Evolutionary conservation across 2,888 invertebrate species (phyloP).

Genomic region (Hololepta plana): DNA sequence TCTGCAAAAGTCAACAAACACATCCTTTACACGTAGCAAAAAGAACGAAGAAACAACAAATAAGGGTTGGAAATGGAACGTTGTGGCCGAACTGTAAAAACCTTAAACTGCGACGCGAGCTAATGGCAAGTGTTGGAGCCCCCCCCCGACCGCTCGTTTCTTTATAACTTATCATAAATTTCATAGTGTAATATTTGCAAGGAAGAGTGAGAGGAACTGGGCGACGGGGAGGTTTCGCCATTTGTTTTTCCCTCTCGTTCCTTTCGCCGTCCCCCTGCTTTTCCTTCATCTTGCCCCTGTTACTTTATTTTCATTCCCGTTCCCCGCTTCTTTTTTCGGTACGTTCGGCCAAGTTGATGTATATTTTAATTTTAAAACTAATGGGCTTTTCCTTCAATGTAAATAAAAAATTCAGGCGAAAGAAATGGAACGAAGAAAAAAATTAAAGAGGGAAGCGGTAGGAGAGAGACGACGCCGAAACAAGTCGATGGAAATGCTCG

Average conservation of each 20-base stretch:
- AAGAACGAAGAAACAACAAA: too few species aligned
- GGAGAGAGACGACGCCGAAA: too few species aligned
- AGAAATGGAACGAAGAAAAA: too few species aligned
- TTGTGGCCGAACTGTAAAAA: slow-evolving; percentile 21
- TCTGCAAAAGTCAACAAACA: slow-evolving; percentile 20
- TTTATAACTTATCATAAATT: slow-evolving; percentile 26
- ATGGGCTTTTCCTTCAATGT: slow-evolving; percentile 23
- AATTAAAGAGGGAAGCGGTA: slow-evolving; percentile 17
- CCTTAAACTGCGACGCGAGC: slow-evolving; percentile 22
- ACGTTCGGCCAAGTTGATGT: slow-evolving; percentile 20
- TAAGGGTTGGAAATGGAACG: slow-evolving; percentile 18
- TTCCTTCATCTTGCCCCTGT: too few species aligned
- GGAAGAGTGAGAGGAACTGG: too few species aligned
- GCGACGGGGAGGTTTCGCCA: slow-evolving; percentile 22
- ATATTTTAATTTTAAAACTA: slow-evolving; percentile 29
- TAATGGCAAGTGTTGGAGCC: slow-evolving; percentile 23
- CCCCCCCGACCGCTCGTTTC: slow-evolving; percentile 22
- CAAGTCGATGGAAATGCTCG: too few species aligned
- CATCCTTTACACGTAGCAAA: too few species aligned
- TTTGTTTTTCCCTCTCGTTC: slow-evolving; percentile 21
- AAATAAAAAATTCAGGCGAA: slow-evolving; percentile 25
- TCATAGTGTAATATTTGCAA: slow-evolving; percentile 26
- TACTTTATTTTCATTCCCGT: slow-evolving; percentile 3
- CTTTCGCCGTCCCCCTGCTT: slow-evolving; percentile 4
- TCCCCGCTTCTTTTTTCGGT: slow-evolving; percentile 2